phyloP scores from a whole-genome alignment of 2,113 vertebrate species.

The Myrmecobius fasciatus region DNA sequence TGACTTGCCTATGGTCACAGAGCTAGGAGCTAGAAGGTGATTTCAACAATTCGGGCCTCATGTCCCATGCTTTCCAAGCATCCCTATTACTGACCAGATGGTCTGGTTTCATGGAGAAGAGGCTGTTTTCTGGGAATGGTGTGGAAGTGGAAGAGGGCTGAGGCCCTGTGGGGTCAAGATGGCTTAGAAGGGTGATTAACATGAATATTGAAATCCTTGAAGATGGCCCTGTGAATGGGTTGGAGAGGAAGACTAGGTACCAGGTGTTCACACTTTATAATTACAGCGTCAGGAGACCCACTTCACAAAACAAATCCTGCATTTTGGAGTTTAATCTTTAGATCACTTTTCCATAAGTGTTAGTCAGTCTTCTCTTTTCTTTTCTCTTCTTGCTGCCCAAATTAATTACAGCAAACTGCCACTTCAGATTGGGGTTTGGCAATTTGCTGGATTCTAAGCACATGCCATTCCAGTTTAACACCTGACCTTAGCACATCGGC shows the following conservation, averaged over 20 bases:
- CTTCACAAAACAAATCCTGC: background rate
- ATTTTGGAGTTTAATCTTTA: conserved; percentile 4
- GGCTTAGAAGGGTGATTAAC: background rate
- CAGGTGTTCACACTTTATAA: background rate
- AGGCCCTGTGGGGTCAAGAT: background rate
- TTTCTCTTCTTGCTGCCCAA: background rate
- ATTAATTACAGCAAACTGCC: background rate
- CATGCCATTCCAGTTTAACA: background rate
- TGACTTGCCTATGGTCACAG: background rate
- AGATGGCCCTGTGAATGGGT: background rate
- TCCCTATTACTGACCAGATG: background rate
- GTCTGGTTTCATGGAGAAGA: background rate
- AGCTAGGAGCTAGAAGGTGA: background rate
- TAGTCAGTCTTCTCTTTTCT: background rate
- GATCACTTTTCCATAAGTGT: background rate
- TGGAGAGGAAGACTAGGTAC: background rate
- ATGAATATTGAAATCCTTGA: background rate
- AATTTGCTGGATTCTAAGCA: background rate
- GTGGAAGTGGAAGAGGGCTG: background rate
- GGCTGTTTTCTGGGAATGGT: background rate
- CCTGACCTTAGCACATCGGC: background rate
- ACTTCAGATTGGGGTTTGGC: background rate
- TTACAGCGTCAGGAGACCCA: background rate
- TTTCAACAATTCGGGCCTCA: background rate
- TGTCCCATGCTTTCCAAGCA: background rate